Percentiles rank a stretch among this genome's conserved stretches.
phyloP scores from a whole-genome alignment of 2,888 invertebrate species.

The Drosophila niveifrons region DNA sequence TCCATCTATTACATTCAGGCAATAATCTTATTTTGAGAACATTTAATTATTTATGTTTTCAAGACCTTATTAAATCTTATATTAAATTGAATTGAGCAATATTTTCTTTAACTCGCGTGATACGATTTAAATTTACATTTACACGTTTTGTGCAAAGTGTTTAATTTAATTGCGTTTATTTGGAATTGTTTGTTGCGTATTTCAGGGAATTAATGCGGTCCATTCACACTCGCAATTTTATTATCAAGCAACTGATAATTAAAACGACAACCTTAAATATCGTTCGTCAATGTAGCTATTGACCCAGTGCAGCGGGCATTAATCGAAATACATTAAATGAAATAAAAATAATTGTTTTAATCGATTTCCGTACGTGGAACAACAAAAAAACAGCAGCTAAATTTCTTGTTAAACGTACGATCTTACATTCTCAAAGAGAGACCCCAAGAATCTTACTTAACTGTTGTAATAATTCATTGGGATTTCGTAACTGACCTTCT shows the following conservation, averaged over 20 bases:
- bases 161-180: background rate
- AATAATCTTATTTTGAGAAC: too few species aligned
- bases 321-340: background rate
- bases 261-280: slow-evolving; percentile 2
- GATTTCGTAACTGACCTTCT: slow-evolving; percentile 6
- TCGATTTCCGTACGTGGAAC: background rate
- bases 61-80: too few species aligned
- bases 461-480: too few species aligned
- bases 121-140: background rate
- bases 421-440: too few species aligned
- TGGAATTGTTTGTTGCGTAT: background rate
- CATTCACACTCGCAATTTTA: background rate
- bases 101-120: too few species aligned
- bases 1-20: too few species aligned
- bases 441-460: too few species aligned
- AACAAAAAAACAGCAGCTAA: too few species aligned
- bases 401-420: too few species aligned
- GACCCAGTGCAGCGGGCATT: background rate
- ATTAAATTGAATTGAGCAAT: too few species aligned
- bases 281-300: background rate
- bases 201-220: background rate
- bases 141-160: background rate
- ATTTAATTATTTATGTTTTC: too few species aligned
- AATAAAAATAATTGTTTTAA: background rate
- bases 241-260: background rate